Conservation (phyloP, 2,113 vertebrate genomes). For the Barnardius zonarius region DNA sequence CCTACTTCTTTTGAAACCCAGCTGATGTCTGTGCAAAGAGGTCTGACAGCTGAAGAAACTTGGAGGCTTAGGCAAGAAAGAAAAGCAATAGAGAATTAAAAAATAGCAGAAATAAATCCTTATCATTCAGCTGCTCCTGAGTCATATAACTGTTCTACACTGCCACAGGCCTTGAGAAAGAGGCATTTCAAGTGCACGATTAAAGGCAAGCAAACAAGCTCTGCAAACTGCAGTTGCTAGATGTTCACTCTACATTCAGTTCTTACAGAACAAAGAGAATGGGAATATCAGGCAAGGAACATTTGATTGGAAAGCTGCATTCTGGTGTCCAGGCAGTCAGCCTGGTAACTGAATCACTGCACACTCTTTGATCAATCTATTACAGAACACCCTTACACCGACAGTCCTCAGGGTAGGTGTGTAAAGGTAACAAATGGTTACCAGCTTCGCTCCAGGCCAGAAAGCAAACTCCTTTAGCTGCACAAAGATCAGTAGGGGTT, state of each 20-base stretch:
- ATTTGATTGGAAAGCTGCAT: background rate
- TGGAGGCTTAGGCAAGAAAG: background rate
- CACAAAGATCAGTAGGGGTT: background rate
- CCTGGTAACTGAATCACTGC: background rate
- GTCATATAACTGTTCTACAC: conserved; percentile 9
- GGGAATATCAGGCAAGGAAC: background rate
- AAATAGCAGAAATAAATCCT: conserved; percentile 17
- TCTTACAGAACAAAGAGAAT: background rate
- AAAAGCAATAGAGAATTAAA: conserved; percentile 1
- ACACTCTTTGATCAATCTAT: background rate
- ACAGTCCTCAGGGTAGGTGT: background rate
- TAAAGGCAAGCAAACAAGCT: background rate
- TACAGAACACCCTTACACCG: background rate
- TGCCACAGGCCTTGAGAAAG: conserved; percentile 4
- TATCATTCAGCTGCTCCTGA: conserved; percentile 17
- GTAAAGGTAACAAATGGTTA: background rate
- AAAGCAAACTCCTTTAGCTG: background rate
- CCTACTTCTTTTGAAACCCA: background rate
- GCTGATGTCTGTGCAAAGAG: background rate
- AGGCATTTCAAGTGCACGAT: background rate
- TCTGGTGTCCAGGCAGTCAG: background rate
- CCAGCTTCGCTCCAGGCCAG: background rate
- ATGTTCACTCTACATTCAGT: background rate
- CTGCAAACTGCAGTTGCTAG: background rate
- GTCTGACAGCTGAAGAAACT: background rate